Base-by-base conservation (phyloP, 2,797 vertebrate species). In the Sandelia bainsii region DNA sequence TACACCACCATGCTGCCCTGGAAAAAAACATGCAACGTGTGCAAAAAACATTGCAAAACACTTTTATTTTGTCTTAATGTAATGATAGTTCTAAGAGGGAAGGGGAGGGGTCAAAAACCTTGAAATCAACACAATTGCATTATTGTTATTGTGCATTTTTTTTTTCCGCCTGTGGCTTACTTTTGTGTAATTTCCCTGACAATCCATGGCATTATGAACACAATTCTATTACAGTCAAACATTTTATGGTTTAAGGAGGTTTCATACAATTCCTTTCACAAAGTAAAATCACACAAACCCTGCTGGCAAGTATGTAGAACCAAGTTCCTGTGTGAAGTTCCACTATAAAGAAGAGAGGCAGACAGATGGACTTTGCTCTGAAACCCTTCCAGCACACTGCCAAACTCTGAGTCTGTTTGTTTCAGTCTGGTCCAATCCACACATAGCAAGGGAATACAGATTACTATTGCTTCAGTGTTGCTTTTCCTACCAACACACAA, bases 291-390 rank as follows among this genome's bases (percentile, higher is more conserved):
- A 49, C 54, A 57, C 29, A 53, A 45, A 57, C 39, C 34, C 53
- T 70, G 19, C 40, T 85, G 73, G 48, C 32, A 27, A 65, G 62
- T 61, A 48, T 37, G 25, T 6, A 49, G 27, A 68, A 44, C 45
- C 50, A 22, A 20, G 67, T 34, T 73, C 48, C 61, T 53, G 58
- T 79, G 76, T 79, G 62, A 79, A 87, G 81, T 83, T 79, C 71
- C 58, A 72, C 76, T 29, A 78, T 48, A 83, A 74, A 80, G 75
- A 65, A 69, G 40, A 57, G 49, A 83, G 62, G 70, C 63, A 82
- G 80, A 78, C 90, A 91, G 89, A 91, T 92, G 89, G 92, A 87
- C 80, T 77, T 86, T 82, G 57, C 70, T 86, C 79, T 86, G 81
- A 91, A 87, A 81, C 42, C 65, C 29, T 57, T 69, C 71, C 86